These are phyloP conservation scores for Merops nubicus DNA, from an alignment of 2,113 vertebrate genomes.

Conservation along the genomic window DNA sequence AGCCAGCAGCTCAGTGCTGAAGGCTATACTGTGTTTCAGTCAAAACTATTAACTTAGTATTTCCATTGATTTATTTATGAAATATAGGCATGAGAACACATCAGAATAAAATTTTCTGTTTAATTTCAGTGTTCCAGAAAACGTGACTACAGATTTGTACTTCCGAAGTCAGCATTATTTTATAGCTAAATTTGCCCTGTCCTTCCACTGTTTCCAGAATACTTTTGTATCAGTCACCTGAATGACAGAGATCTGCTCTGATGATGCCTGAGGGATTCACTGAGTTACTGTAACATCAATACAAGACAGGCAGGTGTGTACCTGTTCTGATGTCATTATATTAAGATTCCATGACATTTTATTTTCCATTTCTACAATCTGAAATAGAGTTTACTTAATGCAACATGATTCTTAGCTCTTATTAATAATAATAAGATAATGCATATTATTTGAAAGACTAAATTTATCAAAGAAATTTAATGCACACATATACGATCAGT, in stretches of 20 bases:
- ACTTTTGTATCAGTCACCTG: neutral
- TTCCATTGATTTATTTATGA: neutral
- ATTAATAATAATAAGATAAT: neutral
- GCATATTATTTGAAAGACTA: neutral
- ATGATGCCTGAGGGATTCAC: neutral
- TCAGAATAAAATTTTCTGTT: neutral
- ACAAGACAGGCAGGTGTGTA: neutral
- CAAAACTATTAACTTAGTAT: neutral
- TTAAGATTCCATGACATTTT: neutral
- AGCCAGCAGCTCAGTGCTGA: neutral
- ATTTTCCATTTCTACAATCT: neutral
- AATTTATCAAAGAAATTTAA: neutral
- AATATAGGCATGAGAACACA: neutral
- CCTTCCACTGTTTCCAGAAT: neutral
- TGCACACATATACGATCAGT: neutral
- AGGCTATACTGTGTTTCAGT: neutral
- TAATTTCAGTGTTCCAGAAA: neutral
- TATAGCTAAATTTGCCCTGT: neutral
- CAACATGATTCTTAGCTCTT: neutral
- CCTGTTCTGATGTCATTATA: neutral
- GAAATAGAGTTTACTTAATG: neutral
- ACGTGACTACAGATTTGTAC: neutral
- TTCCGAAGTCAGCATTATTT: neutral
- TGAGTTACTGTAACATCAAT: neutral
- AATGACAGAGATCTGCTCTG: neutral